Base-by-base conservation (phyloP, 2,888 invertebrate species). In the Allophyes oxyacanthae region DNA sequence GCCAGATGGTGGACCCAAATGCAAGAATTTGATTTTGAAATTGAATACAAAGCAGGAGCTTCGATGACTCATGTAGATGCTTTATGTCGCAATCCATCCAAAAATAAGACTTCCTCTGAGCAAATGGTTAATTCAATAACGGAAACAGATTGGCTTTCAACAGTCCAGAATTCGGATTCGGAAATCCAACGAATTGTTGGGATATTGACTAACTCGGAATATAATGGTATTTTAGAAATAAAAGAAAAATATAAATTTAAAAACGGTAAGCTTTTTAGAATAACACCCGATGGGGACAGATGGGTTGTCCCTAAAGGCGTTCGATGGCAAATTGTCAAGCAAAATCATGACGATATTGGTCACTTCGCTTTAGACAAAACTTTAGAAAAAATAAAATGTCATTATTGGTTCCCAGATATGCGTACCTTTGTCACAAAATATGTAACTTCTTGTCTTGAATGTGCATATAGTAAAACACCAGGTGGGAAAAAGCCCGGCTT, bases 351-450 rank as follows among this genome's bases (percentile, higher is more conserved):
- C n/a, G 43, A 43, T 11, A 43, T 43, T 10, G 51, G 51, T 0
- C 51, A 51, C 4, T 42, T 43, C n/a, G 30, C 28, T 37, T 51
- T 51, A 11, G 43, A 51, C 26, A 65, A 48, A 53, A 40, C 14
- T 11, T 32, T 28, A 10, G 48, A 48, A n/a, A n/a, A n/a, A n/a
- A n/a, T n/a, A n/a, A n/a, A n/a, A n/a, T n/a, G n/a, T n/a, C 14
- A 14, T 4, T 48, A 38, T 9, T 48, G 48, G 48, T 48, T 48
- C 5, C 2, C 37, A 1, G 38, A 48, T 13, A 36, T 36, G 36
- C 6, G 36, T 7, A 6, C 6, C 7, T 36, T 36, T 14, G 28
- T 28, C 4, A 28, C 2, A 20, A 20, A 20, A 4, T 20, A 20
- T 20, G 20, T 20, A 3, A 3, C 20, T 2, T 2, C 20, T 20